Base-by-base conservation (phyloP, 2,113 vertebrate species). In the Heteronetta atricapilla region DNA sequence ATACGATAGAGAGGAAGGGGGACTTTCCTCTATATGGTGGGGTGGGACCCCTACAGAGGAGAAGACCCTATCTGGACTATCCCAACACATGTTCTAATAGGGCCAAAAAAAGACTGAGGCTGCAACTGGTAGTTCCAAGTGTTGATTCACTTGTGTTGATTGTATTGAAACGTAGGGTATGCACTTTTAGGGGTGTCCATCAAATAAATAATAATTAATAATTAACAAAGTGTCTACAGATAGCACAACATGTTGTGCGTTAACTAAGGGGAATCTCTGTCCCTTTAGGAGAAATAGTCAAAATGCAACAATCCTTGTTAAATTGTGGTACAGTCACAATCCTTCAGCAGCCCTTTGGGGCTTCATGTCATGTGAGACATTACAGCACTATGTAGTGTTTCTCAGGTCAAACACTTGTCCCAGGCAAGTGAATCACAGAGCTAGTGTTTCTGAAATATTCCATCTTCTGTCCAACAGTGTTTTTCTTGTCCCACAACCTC, bases 361-460 rank as follows among this genome's bases (percentile, higher is more conserved):
- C 31, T 80, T 66, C 15, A 11, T 29, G 25, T 40, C 3, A 2
- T 21, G 5, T 34, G 58, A 74, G 36, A 63, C 9, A 10, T n/a
- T 64, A 63, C 3, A 87, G 33, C 3, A 62, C 18, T 44, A 66
- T 10, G 4, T 58, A 19, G 14, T 58, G 13, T 12, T 69, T 82
- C 40, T 40, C 40, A 53, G 20, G 11, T 69, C 28, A 67, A 17
- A 55, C 14, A 8, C 17, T 72, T 82, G 21, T 62, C 4, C 56
- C 48, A 82, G 1, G 2, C 11, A 70, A 6, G 1, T 15, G 29
- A 58, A 44, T n/a, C 36, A 50, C 18, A 1, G 1, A 77, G 28
- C 31, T 78, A 59, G 46, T 2, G 1, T 53, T 93, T 56, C 82
- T 91, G 33, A 91, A 42, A 34, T 22, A 79, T 82, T 76, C 33